Conservation (phyloP, 2,888 invertebrate genomes). For the Carpatolechia fugitivella region DNA sequence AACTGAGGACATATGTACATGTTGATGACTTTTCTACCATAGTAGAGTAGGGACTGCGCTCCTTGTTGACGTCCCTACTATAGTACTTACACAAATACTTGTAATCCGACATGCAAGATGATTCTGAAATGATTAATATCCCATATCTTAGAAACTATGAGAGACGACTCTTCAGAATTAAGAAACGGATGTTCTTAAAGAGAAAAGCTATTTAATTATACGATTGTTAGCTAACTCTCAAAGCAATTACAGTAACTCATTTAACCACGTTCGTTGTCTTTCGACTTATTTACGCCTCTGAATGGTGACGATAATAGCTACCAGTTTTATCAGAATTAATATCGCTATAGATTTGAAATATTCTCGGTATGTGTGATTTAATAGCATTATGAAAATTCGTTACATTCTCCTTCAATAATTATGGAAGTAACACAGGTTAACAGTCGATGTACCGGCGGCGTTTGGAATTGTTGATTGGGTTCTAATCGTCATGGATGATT, state of each 20-base stretch:
- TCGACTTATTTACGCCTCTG: constrained; percentile 6
- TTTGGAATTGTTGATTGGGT: not conserved
- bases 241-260: not conserved
- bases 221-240: not conserved
- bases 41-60: too few species aligned
- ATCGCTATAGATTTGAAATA: constrained; percentile 32
- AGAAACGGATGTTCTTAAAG: too few species aligned
- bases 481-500: not conserved
- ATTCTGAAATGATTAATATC: too few species aligned
- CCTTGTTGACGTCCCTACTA: too few species aligned
- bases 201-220: too few species aligned
- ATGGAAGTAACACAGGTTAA: too few species aligned
- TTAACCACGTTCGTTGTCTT: not conserved
- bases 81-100: too few species aligned
- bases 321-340: constrained; percentile 45
- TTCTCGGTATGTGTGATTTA: constrained; percentile 37
- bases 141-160: too few species aligned
- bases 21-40: too few species aligned
- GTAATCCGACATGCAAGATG: too few species aligned
- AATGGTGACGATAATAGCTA: constrained; percentile 37
- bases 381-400: constrained; percentile 29
- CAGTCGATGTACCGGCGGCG: too few species aligned
- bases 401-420: constrained; percentile 29
- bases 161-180: not conserved
- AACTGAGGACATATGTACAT: too few species aligned